Base-by-base conservation (phyloP, 2,888 invertebrate genomes). In the Stegophylla sp. region DNA sequence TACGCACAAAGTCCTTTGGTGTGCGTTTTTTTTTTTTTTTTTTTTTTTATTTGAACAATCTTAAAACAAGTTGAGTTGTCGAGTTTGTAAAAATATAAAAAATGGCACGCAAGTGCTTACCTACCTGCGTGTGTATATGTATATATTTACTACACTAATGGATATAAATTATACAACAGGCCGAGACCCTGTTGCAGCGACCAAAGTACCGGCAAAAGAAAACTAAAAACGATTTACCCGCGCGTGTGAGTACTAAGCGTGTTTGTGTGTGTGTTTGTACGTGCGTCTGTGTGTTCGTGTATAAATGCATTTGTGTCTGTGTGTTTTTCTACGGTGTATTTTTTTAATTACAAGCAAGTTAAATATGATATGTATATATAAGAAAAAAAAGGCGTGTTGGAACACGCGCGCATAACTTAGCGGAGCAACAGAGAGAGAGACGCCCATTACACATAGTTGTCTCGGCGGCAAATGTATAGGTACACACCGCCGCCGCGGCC, bases 1-100 rank as follows among this genome's bases (percentile, higher is more conserved):
- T 75, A n/a, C n/a, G n/a, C n/a, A n/a, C n/a, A 75, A 75, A 51
- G 63, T 23, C 17, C 75, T 75, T 75, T 64, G 53, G 75, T 43
- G 41, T 41, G 51, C n/a, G n/a, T n/a, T n/a, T n/a, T n/a, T n/a
- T n/a, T n/a, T n/a, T n/a, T n/a, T n/a, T n/a, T n/a, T n/a, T n/a
- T 20, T 51, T 12, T 41, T 75, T 53, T 51, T 34, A 34, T 74
- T 64, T 51, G 53, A 76, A 76, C 41, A 76, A 66, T 76, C 53
- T 76, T 26, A 43, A 64, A 75, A 64, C 64, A 13, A 53, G 75
- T 53, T 41, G 17, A 64, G 75, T 64, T 64, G 64, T 76, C 66
- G 66, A 76, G 64, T 63, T 41, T 34, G 17, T 34, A 28, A 48
- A 34, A 71, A 51, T 15, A n/a, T 23, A 67, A 63, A 63, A 74